Evolutionary conservation across 2,797 vertebrate genomes (phyloP), one percentile per base, ranked within the genome.

Genomic region (Phataginus tetradactyla): DNA sequence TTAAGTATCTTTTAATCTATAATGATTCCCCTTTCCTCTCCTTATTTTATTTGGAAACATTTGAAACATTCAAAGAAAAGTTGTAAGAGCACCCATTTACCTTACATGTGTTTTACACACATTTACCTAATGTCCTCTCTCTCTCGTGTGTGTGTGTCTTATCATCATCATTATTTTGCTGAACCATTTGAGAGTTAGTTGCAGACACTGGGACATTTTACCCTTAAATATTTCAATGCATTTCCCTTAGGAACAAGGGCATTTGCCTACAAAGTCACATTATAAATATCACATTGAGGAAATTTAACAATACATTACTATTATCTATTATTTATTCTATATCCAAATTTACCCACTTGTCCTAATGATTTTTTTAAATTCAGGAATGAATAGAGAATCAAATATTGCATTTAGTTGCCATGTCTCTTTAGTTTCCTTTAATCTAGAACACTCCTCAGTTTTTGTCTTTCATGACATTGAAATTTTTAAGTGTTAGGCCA

Each of bases 21-120:
- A 75, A 77, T 14, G 91, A 23, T 71, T 84, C 3, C 20, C 11
- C 4, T 90, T 72, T 86, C 21, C 20, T 80, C 13, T 86, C 13
- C 18, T 49, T 42, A 83, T 86, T 89, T 86, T 91, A 49, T 95
- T 74, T 86, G 80, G 57, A 83, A 90, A 87, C 14, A 45, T 68
- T 83, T 83, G 34, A 84, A 91, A 78, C 27, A 63, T 72, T 57
- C 85, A 77, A 74, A 86, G 66, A 80, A 79, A 85, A 95, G 3
- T 21, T 74, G 53, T 11, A 74, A 75, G 39, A 72, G 6, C 2
- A 61, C 2, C 21, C 25, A 42, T 13, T 71, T 20, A 51, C 27
- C 6, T 75, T 88, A 12, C 45, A 45, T 15, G 55, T 10, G 10
- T 39, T 77, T 75, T 37, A 68, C 29, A 61, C 21, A 61, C 21